phyloP scores from a whole-genome alignment of 1,140 invertebrate species.

The Apis laboriosa region DNA sequence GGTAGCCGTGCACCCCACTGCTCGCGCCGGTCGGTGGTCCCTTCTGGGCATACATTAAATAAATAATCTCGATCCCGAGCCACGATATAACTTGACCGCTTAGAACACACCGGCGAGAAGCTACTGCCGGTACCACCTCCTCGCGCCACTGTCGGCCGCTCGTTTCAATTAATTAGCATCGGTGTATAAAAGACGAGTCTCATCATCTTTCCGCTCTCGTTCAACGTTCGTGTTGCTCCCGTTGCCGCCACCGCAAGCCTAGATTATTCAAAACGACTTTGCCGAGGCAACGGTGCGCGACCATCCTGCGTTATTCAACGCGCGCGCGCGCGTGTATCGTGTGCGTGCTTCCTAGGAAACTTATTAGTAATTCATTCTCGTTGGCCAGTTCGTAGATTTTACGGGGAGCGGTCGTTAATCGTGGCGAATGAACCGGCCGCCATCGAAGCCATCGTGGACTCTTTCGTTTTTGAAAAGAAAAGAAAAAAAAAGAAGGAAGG shows the following conservation, averaged over 20 bases:
- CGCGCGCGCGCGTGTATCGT: constrained; percentile 16
- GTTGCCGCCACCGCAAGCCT: constrained; percentile 13
- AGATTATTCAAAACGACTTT: constrained; percentile 64
- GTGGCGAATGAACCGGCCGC: neutral
- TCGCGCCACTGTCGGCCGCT: constrained; percentile 66
- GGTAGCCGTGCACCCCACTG: constrained; percentile 59
- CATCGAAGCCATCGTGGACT: neutral
- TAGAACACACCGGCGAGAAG: constrained; percentile 60
- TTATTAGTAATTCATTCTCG: constrained; percentile 55
- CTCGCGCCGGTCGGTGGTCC: constrained; percentile 61
- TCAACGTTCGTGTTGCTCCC: constrained; percentile 17
- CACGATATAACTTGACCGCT: constrained; percentile 51
- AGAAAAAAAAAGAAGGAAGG: too few relatives aligned
- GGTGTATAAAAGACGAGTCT: constrained; percentile 64
- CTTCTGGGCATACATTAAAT: constrained; percentile 60
- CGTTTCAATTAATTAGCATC: constrained; percentile 70
- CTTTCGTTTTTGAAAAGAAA: neutral
- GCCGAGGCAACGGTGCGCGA: constrained; percentile 32
- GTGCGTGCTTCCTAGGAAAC: constrained; percentile 62
- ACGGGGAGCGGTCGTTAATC: constrained; percentile 35
- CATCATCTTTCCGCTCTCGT: constrained; percentile 53
- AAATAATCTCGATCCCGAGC: constrained; percentile 59
- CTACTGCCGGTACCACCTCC: constrained; percentile 57
- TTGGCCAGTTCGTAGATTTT: constrained; percentile 58
- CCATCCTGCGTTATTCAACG: constrained; percentile 51